These are phyloP conservation scores for Vultur gryphus DNA, from an alignment of 2,797 vertebrate genomes.

Conservation along the genomic window DNA sequence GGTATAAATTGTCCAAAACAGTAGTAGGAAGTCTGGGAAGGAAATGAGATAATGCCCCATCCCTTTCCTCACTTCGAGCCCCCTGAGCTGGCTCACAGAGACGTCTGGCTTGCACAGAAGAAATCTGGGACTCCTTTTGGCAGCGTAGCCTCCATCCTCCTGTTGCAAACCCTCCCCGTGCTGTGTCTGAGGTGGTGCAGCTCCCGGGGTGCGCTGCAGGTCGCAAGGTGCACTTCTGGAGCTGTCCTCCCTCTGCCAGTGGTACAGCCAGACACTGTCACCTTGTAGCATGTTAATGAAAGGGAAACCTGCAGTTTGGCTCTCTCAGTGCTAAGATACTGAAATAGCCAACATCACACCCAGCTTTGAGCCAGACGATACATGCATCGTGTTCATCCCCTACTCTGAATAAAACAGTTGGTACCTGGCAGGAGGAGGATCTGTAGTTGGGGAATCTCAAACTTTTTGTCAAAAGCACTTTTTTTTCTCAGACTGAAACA, in stretches of 20 bases:
- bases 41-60: constrained; percentile 62
- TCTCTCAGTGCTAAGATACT: neutral
- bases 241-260: neutral
- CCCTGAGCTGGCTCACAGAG: neutral
- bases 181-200: neutral
- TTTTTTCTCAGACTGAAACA: neutral
- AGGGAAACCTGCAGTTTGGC: neutral
- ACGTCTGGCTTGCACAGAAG: neutral
- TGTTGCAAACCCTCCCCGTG: neutral
- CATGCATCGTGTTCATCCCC: accelerated
- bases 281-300: neutral
- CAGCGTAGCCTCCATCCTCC: neutral
- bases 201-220: neutral
- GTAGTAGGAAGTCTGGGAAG: constrained; percentile 64
- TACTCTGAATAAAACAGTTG: neutral
- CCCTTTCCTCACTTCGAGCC: constrained; percentile 43
- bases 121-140: neutral
- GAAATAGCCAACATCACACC: neutral
- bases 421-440: neutral
- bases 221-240: neutral
- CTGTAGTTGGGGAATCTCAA: neutral
- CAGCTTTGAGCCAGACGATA: neutral
- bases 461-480: neutral
- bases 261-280: neutral
- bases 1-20: constrained; percentile 59